Base-by-base conservation (phyloP, 1,140 invertebrate species). In the Anadara kagoshimensis region DNA sequence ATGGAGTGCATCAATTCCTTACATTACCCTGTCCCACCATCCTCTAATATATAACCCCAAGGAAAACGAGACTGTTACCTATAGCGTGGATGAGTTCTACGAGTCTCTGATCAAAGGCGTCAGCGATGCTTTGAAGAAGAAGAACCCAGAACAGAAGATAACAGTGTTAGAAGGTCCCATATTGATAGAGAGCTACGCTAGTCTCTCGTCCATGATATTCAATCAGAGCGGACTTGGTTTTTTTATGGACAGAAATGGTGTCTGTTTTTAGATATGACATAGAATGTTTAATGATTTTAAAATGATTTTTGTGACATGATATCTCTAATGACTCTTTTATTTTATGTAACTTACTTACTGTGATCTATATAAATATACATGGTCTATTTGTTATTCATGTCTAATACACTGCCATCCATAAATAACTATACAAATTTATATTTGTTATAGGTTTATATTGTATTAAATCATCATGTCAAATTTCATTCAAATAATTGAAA, bases 191-290 rank as follows among this genome's bases (percentile, higher is more conserved):
- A 95, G 93, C 86, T 96, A 96, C 80, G 90, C 94, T 1, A 94
- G 94, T 14, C 76, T 96, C 22, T 91, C 93, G 7, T 94, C 95
- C 2, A 85, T 95, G 18, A 91, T 96, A n/a, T 94, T 95, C 84
- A 96, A 96, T 88, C 93, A 94, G 79, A 94, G 94, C 77, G 91
- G 92, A 61, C 90, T 96, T 80, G 95, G 95, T 16, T 96, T 95
- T 88, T 95, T 95, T 87, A 95, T 95, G 89, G 93, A 95, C 53
- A 91, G 95, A 75, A 94, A 94, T 61, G 94, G 94, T 89, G 92
- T 96, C 80, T 95, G 94, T 85, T 96, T 96, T 86, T 96, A 92
- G 29, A 36, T 7, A 36, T 36, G 29, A 36, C 2, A 36, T 36
- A 36, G 29, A 36, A 36, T 36, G 2, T 3, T 36, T 36, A 36